phyloP scores from a whole-genome alignment of 2,888 invertebrate species.

The Syrista parreyssii region DNA sequence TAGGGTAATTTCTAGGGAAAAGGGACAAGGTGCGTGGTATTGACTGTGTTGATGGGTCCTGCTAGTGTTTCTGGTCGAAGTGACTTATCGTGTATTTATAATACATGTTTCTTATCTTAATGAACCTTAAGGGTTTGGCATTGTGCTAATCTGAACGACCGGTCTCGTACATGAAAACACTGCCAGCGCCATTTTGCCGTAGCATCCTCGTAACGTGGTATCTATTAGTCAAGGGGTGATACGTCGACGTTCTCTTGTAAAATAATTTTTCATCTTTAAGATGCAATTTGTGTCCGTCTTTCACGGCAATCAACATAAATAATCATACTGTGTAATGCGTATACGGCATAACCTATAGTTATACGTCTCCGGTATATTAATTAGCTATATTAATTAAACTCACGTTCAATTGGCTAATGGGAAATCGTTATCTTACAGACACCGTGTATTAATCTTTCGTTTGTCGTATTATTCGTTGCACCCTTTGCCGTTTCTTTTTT shows the following conservation, averaged over 20 bases:
- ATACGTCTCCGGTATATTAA: background rate
- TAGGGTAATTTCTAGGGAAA: background rate
- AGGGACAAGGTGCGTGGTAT: background rate
- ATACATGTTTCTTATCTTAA: background rate
- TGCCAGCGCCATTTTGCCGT: background rate
- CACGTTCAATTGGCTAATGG: background rate
- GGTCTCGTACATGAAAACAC: background rate
- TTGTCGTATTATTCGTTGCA: background rate
- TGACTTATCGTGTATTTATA: background rate
- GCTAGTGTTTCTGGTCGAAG: background rate
- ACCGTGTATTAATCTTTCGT: background rate
- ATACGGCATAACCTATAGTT: background rate
- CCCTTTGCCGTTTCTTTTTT: background rate
- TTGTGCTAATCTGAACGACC: background rate
- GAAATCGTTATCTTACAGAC: background rate
- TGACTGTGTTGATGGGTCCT: background rate
- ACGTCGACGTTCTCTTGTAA: conserved; percentile 10
- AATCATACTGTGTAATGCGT: conserved; percentile 18
- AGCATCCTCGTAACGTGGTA: background rate
- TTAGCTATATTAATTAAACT: background rate
- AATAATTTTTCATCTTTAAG: conserved; percentile 21
- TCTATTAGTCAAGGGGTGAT: conserved; percentile 13
- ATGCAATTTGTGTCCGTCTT: conserved; percentile 9
- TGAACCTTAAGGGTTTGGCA: background rate
- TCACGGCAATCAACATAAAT: conserved; percentile 26